These are phyloP conservation scores for Drosophila orosa DNA, from an alignment of 1,140 invertebrate species.

Conservation along the genomic window DNA sequence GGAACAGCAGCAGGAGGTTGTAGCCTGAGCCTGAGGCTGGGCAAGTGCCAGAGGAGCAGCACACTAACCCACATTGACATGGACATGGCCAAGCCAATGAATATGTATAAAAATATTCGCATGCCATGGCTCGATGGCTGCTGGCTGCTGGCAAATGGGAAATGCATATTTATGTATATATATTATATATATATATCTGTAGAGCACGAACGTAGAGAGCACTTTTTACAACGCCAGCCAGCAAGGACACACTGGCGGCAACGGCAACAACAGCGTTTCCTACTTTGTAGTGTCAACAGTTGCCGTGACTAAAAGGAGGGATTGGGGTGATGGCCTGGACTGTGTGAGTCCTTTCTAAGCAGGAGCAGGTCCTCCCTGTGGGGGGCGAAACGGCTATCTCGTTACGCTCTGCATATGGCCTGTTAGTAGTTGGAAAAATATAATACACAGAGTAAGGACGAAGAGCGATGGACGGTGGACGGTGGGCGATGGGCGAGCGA, in stretches of 20 bases:
- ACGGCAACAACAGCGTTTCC: constrained; percentile 50
- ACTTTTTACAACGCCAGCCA: constrained; percentile 49
- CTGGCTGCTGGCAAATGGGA: constrained; percentile 46
- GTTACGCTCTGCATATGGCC: constrained; percentile 27
- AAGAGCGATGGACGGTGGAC: not conserved
- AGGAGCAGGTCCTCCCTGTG: not conserved
- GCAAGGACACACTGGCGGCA: constrained; percentile 54
- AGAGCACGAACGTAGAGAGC: constrained; percentile 4
- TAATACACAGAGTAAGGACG: not conserved
- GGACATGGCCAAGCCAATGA: constrained; percentile 62
- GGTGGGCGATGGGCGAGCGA: not conserved
- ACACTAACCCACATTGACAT: constrained; percentile 62
- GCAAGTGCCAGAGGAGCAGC: constrained; percentile 18
- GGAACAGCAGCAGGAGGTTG: constrained; percentile 1
- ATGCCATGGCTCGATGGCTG: constrained; percentile 50
- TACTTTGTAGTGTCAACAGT: constrained; percentile 78
- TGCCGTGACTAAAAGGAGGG: constrained; percentile 40
- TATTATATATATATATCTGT: constrained; percentile 6
- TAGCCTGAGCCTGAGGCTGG: constrained; percentile 13
- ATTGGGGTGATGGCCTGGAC: not conserved
- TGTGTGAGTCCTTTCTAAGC: not conserved
- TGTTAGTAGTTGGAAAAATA: constrained; percentile 13
- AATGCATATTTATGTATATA: constrained; percentile 71
- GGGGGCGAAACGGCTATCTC: constrained; percentile 23
- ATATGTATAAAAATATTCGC: constrained; percentile 65